A percentile compares a stretch with the other conserved stretches of the same genome.
Evolutionary conservation across 2,113 vertebrate species (phyloP).

Genomic region (Petroica traversi): DNA sequence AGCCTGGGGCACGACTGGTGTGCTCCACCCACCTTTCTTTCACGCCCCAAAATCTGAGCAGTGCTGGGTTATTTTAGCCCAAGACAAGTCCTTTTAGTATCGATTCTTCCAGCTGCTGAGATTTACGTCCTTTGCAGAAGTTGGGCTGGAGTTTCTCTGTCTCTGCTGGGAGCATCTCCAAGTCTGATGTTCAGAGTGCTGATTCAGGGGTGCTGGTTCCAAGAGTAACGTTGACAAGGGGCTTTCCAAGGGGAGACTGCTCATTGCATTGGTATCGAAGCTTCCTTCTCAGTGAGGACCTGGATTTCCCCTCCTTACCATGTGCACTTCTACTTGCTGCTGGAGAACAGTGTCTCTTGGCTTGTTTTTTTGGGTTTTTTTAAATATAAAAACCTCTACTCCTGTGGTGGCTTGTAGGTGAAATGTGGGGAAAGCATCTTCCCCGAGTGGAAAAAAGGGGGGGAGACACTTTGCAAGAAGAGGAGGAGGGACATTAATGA

Average conservation of each 20-base stretch:
- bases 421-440: background rate
- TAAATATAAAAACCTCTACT: background rate
- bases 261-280: background rate
- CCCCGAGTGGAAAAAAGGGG: background rate
- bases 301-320: slow-evolving; percentile 39
- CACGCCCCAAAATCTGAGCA: too few relatives aligned
- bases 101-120: background rate
- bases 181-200: background rate
- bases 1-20: accelerated
- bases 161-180: background rate
- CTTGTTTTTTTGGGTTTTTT: background rate
- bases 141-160: background rate
- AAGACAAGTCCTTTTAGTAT: background rate
- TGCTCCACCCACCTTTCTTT: accelerated
- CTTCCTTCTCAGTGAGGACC: background rate
- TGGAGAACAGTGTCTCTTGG: background rate
- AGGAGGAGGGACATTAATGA: background rate
- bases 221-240: background rate
- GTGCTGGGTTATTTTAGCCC: background rate
- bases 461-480: background rate
- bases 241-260: slow-evolving; percentile 7
- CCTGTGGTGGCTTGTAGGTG: background rate
- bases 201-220: background rate
- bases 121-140: background rate
- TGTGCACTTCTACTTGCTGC: background rate